A percentile compares a stretch with the other conserved stretches of the same genome.
Evolutionary conservation across 2,113 vertebrate species (phyloP).

Genomic region (Okapia johnstoni): DNA sequence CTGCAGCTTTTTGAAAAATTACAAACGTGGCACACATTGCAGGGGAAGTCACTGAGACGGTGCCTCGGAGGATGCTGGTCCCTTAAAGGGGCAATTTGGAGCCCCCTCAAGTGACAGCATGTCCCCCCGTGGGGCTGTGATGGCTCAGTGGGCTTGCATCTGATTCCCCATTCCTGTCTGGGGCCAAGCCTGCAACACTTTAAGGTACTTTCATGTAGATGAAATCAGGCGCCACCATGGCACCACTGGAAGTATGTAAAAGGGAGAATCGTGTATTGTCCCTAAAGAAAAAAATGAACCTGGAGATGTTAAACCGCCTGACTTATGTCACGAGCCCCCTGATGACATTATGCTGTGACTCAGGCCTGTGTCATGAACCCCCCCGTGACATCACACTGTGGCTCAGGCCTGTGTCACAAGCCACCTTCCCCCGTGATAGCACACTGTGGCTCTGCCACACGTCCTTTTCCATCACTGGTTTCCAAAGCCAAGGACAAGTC

Average conservation of each 20-base stretch:
- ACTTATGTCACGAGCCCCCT: background rate
- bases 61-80: background rate
- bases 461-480: background rate
- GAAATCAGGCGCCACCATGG: background rate
- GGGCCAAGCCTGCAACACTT: no score
- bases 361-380: background rate
- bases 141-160: background rate
- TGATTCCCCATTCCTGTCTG: background rate
- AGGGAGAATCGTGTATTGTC: background rate
- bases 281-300: background rate
- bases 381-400: no score
- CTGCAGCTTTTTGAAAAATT: background rate
- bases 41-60: background rate
- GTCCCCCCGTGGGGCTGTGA: background rate
- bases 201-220: background rate
- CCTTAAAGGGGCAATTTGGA: no score
- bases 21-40: background rate
- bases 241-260: background rate
- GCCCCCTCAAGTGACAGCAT: no score
- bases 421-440: no score
- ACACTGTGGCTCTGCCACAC: no score
- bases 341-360: background rate
- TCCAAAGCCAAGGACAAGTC: background rate
- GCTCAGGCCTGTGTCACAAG: no score
- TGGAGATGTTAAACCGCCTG: background rate